Evolutionary conservation across 1,140 invertebrate species (phyloP).

Genomic region (Euschistus heros): DNA sequence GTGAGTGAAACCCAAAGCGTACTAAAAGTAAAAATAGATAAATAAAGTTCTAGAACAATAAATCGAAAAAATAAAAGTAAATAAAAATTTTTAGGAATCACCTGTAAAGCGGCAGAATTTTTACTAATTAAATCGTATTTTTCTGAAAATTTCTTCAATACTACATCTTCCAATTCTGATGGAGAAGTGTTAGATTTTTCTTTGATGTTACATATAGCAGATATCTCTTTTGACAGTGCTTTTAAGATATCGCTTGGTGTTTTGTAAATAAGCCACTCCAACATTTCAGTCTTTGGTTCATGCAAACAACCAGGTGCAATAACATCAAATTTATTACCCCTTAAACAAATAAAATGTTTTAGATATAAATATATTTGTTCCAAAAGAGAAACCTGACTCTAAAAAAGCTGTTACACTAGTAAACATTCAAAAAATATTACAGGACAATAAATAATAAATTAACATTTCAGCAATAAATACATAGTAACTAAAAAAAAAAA

Average conservation of each 20-base stretch:
- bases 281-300: conserved; percentile 1
- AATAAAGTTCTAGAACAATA: no score
- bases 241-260: background rate
- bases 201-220: background rate
- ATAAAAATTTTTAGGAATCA: background rate
- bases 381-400: background rate
- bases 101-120: conserved; percentile 1
- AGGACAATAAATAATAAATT: no score
- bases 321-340: background rate
- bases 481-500: background rate
- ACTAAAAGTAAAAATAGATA: conserved; percentile 18
- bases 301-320: conserved; percentile 10
- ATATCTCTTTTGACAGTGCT: conserved; percentile 5
- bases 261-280: conserved; percentile 14
- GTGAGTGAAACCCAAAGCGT: conserved; percentile 25
- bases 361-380: conserved; percentile 2
- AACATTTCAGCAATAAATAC: no score
- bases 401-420: no score
- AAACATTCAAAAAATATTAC: no score
- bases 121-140: background rate
- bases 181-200: background rate
- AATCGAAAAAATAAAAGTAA: no score
- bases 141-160: background rate
- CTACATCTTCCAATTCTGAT: background rate
- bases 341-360: background rate